A percentile compares a stretch with the other conserved stretches of the same genome.
phyloP scores from a whole-genome alignment of 2,888 invertebrate species.

The Agonum fuliginosum region DNA sequence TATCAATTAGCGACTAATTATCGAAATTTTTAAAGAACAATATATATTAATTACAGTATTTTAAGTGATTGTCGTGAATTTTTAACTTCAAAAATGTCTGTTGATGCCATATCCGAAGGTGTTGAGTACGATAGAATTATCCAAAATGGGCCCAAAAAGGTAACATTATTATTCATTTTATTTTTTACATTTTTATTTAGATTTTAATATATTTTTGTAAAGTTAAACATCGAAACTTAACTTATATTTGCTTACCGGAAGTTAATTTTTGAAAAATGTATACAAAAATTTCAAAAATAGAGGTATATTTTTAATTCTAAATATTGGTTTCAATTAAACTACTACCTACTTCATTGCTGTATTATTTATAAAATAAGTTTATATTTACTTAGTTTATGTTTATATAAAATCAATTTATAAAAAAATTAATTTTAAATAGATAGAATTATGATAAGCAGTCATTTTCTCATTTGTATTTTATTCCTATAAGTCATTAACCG shows the following conservation, averaged over 20 bases:
- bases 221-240: no score
- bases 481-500: conserved; percentile 46
- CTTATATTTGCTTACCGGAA: no score
- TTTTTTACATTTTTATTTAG: not conserved
- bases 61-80: conserved; percentile 12
- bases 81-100: conserved; percentile 70
- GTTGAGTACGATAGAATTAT: conserved; percentile 80
- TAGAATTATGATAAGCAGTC: not conserved
- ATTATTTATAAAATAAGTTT: no score
- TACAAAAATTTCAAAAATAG: no score
- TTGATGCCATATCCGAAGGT: conserved; percentile 72
- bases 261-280: no score
- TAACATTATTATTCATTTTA: conserved; percentile 69
- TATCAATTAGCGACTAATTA: conserved; percentile 17
- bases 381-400: no score
- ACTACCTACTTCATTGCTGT: no score
- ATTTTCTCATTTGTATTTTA: conserved; percentile 19
- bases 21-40: conserved; percentile 11
- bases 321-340: no score
- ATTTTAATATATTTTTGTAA: no score
- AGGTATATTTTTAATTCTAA: no score
- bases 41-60: not conserved
- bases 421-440: no score
- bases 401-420: no score
- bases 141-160: conserved; percentile 80